Conservation (phyloP, 1,140 invertebrate genomes). For the Rhagoletis pomonella region DNA sequence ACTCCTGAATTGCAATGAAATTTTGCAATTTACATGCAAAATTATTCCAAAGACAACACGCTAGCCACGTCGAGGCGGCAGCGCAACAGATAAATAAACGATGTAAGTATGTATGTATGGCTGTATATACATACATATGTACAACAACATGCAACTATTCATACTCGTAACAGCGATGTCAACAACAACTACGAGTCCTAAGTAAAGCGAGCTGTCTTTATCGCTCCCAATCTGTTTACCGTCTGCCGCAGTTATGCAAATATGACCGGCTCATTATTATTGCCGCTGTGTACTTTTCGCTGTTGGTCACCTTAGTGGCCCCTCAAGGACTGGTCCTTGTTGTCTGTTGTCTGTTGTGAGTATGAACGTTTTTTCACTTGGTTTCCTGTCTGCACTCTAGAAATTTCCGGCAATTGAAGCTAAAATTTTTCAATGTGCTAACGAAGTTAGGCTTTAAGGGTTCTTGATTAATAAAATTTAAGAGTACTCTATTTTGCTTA, state of each 20-base stretch:
- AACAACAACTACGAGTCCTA: neutral
- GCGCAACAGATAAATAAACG: neutral
- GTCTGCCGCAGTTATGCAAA: constrained; percentile 18
- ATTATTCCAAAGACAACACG: neutral
- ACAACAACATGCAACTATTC: neutral
- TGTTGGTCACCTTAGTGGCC: constrained; percentile 41
- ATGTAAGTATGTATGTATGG: neutral
- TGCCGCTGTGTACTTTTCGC: neutral
- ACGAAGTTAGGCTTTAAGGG: too few species aligned
- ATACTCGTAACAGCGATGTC: neutral
- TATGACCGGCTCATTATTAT: constrained; percentile 25
- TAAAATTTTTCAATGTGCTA: too few species aligned
- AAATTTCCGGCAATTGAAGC: constrained; percentile 14
- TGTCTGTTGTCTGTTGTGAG: neutral
- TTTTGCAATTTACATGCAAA: constrained; percentile 48
- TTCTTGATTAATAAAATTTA: too few species aligned
- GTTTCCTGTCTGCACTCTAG: neutral
- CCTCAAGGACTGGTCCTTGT: constrained; percentile 31
- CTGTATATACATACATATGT: neutral
- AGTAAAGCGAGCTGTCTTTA: neutral
- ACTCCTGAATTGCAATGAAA: constrained; percentile 42
- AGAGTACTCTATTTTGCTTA: too few species aligned
- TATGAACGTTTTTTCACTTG: neutral
- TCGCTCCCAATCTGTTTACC: neutral
- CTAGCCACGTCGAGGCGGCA: neutral